Evolutionary conservation across 2,797 vertebrate genomes (phyloP).

Genomic region (Onychomys leucogaster): DNA sequence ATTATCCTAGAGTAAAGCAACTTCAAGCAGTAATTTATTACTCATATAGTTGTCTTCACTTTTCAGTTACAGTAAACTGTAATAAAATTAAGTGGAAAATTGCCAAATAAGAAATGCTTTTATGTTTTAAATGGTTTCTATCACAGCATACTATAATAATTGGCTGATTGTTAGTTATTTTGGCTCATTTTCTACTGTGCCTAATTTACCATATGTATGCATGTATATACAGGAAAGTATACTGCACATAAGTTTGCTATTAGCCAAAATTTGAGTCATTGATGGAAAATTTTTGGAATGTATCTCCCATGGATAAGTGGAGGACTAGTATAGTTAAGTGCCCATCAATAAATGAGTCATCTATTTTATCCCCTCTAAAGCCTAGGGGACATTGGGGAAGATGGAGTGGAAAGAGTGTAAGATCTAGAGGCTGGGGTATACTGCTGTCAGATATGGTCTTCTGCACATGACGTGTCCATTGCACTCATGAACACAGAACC

Average conservation of each 20-base stretch:
- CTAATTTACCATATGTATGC: not conserved
- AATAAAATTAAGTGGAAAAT: not conserved
- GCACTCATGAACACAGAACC: not conserved
- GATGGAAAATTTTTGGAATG: not conserved
- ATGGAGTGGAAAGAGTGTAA: not conserved
- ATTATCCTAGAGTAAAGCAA: not conserved
- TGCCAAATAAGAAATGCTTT: not conserved
- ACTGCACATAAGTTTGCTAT: not conserved
- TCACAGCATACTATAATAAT: not conserved
- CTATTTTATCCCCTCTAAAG: not conserved
- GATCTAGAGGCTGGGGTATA: not conserved
- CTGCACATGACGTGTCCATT: not conserved
- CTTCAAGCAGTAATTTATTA: slow-evolving; percentile 12
- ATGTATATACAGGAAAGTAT: not conserved
- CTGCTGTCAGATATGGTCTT: not conserved
- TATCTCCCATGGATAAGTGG: not conserved
- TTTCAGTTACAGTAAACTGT: not conserved
- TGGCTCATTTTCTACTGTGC: not conserved
- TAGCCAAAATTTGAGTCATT: not conserved
- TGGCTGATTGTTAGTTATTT: not conserved
- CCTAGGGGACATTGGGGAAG: not conserved
- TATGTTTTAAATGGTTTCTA: not conserved
- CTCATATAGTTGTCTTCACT: not conserved
- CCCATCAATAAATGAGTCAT: not conserved
- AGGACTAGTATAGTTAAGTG: not conserved